A percentile compares a stretch with the other conserved stretches of the same genome.
phyloP scores from a whole-genome alignment of 2,797 vertebrate genomes.

The Trichosurus vulpecula region DNA sequence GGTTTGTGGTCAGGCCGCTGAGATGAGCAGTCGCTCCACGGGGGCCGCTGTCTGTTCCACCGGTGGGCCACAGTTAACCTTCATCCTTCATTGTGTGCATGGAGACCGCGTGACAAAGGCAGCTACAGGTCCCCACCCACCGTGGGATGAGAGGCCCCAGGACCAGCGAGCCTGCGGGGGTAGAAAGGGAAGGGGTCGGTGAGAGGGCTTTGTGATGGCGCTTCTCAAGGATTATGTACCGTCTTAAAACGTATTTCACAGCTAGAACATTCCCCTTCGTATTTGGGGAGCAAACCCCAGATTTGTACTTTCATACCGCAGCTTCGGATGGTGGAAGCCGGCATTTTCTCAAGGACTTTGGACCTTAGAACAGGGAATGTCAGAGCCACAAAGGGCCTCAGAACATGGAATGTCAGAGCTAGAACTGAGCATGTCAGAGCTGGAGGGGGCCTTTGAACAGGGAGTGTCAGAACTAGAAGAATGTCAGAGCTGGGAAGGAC shows the following conservation, averaged over 20 bases:
- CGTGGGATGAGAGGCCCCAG: not conserved
- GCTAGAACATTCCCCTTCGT: not conserved
- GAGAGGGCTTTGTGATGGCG: not conserved
- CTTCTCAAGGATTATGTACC: not conserved
- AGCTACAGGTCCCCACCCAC: not conserved
- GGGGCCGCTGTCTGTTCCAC: not conserved
- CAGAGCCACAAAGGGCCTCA: too few relatives aligned
- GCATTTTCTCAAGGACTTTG: not conserved
- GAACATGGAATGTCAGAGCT: too few relatives aligned
- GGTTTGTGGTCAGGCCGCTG: not conserved
- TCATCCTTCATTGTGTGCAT: not conserved
- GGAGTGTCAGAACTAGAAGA: too few relatives aligned
- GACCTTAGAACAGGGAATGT: too few relatives aligned
- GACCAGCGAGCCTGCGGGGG: too few relatives aligned
- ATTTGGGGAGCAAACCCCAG: not conserved
- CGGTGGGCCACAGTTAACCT: not conserved
- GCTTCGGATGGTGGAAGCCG: not conserved
- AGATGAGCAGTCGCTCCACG: not conserved
- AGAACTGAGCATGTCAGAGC: too few relatives aligned
- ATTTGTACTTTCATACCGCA: not conserved
- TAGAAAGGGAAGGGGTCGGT: not conserved
- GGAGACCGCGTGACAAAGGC: not conserved
- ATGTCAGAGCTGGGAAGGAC: too few relatives aligned
- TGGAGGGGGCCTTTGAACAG: too few relatives aligned
- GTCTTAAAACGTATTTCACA: not conserved